Conservation (phyloP, 2,888 invertebrate genomes). For the Drosophila kuntzei region DNA sequence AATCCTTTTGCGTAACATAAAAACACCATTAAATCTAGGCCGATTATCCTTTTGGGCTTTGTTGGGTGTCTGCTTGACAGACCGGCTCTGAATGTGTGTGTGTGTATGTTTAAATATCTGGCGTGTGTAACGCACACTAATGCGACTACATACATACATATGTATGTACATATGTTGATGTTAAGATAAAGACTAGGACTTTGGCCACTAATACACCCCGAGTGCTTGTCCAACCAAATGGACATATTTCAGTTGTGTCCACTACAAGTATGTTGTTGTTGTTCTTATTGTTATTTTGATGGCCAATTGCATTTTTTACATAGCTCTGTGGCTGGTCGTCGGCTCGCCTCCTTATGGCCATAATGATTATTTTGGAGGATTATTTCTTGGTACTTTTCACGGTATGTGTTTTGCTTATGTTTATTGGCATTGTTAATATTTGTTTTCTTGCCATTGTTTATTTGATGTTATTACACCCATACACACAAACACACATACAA, state of each 20-base stretch:
- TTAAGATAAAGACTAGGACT: constrained; percentile 50
- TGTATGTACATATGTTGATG: no score
- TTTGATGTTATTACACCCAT: constrained; percentile 51
- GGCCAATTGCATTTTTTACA: constrained; percentile 74
- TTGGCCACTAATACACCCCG: constrained; percentile 52
- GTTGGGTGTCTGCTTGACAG: constrained; percentile 20
- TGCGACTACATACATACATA: constrained; percentile 46
- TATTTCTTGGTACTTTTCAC: constrained; percentile 56
- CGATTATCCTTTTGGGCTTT: constrained; percentile 65
- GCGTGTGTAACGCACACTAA: constrained; percentile 26
- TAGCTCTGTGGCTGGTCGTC: constrained; percentile 40
- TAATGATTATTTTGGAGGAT: constrained; percentile 78
- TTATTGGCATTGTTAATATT: constrained; percentile 80
- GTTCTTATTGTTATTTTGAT: constrained; percentile 60
- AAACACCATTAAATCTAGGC: constrained; percentile 72
- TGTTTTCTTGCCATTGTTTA: constrained; percentile 68
- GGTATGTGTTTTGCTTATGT: constrained; percentile 58
- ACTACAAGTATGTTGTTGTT: constrained; percentile 24
- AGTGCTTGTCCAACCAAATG: constrained; percentile 45
- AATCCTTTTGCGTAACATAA: constrained; percentile 76
- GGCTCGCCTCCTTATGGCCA: constrained; percentile 60
- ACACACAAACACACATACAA: constrained; percentile 3
- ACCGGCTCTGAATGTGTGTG: background rate
- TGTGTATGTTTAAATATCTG: constrained; percentile 29
- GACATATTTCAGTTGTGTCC: constrained; percentile 56